phyloP scores from a whole-genome alignment of 2,888 invertebrate species.

The Catocala fraxini region DNA sequence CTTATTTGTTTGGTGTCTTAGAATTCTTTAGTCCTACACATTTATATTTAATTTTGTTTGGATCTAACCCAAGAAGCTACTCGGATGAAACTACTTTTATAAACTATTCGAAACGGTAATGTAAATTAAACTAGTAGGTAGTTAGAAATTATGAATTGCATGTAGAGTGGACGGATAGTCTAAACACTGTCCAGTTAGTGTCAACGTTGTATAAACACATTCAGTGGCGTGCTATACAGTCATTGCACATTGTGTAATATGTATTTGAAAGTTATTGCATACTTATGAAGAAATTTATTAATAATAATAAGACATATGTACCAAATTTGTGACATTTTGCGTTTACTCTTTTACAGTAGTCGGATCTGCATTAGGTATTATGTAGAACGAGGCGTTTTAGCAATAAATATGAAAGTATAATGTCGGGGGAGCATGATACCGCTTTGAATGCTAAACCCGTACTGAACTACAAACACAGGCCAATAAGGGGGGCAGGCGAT shows the following conservation, averaged over 20 bases:
- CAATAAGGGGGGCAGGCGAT: constrained; percentile 55
- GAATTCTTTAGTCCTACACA: constrained; percentile 33
- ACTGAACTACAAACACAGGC: constrained; percentile 81
- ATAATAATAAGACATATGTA: constrained; percentile 10
- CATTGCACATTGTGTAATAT: constrained; percentile 19
- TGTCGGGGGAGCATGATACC: constrained; percentile 78
- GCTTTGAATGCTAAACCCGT: constrained; percentile 85
- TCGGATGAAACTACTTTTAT: constrained; percentile 9
- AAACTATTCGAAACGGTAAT: background rate
- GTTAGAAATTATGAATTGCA: constrained; percentile 13
- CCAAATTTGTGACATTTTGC: constrained; percentile 15
- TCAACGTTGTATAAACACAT: constrained; percentile 13
- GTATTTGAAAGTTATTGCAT: constrained; percentile 26
- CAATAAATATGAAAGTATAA: constrained; percentile 85
- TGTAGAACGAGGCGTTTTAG: constrained; percentile 76
- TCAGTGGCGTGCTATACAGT: background rate
- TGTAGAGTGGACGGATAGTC: constrained; percentile 8
- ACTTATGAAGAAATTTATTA: constrained; percentile 16
- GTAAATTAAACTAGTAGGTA: background rate
- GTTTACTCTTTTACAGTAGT: constrained; percentile 48
- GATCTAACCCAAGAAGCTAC: constrained; percentile 37
- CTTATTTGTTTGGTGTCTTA: constrained; percentile 71
- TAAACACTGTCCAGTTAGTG: constrained; percentile 21
- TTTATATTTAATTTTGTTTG: constrained; percentile 39
- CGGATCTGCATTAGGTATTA: constrained; percentile 55